Conservation (phyloP, 1,140 invertebrate species). For the Homalodisca vitripennis region DNA sequence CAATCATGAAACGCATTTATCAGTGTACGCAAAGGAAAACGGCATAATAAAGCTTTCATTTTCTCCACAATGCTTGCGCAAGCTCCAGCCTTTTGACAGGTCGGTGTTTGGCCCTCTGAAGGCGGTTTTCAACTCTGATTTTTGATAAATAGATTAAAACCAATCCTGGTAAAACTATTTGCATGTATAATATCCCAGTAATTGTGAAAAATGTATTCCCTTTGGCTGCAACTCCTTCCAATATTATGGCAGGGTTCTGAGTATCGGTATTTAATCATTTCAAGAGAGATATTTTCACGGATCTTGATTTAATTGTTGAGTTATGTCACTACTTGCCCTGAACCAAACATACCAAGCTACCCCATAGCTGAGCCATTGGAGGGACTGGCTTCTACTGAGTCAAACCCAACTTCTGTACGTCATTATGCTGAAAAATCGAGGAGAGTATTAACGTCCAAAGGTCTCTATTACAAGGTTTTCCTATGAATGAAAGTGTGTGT, state of each 20-base stretch:
- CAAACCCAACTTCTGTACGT: too few species aligned
- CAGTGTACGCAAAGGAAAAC: constrained; percentile 38
- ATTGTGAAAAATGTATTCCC: constrained; percentile 39
- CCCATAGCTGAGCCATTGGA: too few species aligned
- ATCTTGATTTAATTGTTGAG: constrained; percentile 46
- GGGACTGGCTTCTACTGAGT: too few species aligned
- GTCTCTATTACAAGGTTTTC: too few species aligned
- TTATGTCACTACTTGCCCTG: constrained; percentile 42
- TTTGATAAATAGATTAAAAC: constrained; percentile 43
- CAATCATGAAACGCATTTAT: constrained; percentile 41
- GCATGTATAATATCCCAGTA: constrained; percentile 44
- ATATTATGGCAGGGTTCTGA: too few species aligned
- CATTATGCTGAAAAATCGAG: too few species aligned
- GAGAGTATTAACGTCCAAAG: too few species aligned
- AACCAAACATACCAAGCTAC: too few species aligned
- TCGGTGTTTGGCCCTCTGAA: constrained; percentile 45
- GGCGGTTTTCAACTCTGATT: constrained; percentile 34
- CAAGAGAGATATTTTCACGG: constrained; percentile 45
- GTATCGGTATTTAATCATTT: constrained; percentile 45
- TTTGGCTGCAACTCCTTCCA: constrained; percentile 37
- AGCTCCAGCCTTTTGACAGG: constrained; percentile 48
- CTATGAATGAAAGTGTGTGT: too few species aligned
- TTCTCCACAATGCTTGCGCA: constrained; percentile 34
- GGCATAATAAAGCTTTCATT: constrained; percentile 40
- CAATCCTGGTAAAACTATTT: constrained; percentile 42